Evolutionary conservation across 2,113 vertebrate species (phyloP).

Genomic region (Oreochromis spilurus): DNA sequence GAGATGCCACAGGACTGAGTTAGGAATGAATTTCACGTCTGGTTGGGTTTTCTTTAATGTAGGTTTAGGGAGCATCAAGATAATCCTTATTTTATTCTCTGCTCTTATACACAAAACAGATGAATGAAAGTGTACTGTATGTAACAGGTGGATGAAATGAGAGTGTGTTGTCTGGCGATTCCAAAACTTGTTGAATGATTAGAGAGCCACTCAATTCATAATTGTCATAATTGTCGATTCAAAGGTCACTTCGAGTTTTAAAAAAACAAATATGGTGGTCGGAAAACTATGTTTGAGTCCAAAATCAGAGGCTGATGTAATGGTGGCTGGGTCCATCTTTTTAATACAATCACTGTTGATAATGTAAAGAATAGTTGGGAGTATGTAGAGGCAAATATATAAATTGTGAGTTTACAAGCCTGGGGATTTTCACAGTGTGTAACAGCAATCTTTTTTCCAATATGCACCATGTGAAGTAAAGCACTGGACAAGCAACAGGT

Average conservation of each 20-base stretch:
- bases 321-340: not conserved
- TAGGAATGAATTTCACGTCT: not conserved
- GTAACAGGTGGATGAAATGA: not conserved
- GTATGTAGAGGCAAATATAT: not conserved
- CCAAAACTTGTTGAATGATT: not conserved
- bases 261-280: not conserved
- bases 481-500: not conserved
- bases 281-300: not conserved
- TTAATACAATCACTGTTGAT: not conserved
- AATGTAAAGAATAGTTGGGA: not conserved
- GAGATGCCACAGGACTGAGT: not conserved
- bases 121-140: not conserved
- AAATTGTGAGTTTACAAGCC: not conserved
- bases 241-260: not conserved
- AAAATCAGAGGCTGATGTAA: not conserved
- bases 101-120: not conserved
- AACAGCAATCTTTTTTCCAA: not conserved
- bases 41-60: not conserved
- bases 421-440: not conserved
- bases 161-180: not conserved
- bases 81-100: not conserved
- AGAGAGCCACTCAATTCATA: not conserved
- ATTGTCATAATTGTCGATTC: not conserved
- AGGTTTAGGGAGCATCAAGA: rapidly evolving
- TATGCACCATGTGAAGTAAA: not conserved